Conservation (phyloP, 2,797 vertebrate genomes). For the Odontamblyopus rebecca region DNA sequence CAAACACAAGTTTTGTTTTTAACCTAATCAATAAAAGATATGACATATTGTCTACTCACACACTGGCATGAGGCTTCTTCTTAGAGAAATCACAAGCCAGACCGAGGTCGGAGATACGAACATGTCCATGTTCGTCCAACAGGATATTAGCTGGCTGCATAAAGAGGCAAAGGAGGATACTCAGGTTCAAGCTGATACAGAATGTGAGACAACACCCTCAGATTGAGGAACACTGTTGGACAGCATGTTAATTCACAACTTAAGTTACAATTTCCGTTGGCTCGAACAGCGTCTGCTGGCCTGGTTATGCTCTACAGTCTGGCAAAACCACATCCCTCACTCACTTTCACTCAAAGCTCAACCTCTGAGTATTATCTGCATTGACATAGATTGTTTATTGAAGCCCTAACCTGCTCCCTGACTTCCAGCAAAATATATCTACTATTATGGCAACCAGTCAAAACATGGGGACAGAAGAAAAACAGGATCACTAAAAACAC, state of each 20-base stretch:
- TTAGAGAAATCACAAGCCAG: constrained; percentile 98
- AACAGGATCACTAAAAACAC: constrained; percentile 40
- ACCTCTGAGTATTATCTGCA: constrained; percentile 31
- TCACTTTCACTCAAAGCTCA: not conserved
- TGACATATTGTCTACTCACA: constrained; percentile 80
- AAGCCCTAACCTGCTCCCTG: constrained; percentile 42
- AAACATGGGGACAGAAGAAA: constrained; percentile 50
- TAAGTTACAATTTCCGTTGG: constrained; percentile 41
- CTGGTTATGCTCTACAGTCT: constrained; percentile 45
- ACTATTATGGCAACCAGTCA: constrained; percentile 65
- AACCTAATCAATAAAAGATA: not conserved
- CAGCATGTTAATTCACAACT: constrained; percentile 40
- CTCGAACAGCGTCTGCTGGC: constrained; percentile 25
- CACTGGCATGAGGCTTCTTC: constrained; percentile 97
- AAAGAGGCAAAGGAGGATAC: constrained; percentile 8
- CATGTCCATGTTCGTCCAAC: constrained; percentile 92
- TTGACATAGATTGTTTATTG: constrained; percentile 52
- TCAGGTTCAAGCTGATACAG: constrained; percentile 11
- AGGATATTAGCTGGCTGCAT: constrained; percentile 94
- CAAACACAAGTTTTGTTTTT: constrained; percentile 11
- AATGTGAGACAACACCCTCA: constrained; percentile 25
- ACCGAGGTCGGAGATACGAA: constrained; percentile 95
- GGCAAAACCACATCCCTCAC: constrained; percentile 14
- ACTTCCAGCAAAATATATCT: constrained; percentile 49
- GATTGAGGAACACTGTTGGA: constrained; percentile 22